Evolutionary conservation across 1,140 invertebrate species (phyloP).

Genomic region (Drosophila oshimai): DNA sequence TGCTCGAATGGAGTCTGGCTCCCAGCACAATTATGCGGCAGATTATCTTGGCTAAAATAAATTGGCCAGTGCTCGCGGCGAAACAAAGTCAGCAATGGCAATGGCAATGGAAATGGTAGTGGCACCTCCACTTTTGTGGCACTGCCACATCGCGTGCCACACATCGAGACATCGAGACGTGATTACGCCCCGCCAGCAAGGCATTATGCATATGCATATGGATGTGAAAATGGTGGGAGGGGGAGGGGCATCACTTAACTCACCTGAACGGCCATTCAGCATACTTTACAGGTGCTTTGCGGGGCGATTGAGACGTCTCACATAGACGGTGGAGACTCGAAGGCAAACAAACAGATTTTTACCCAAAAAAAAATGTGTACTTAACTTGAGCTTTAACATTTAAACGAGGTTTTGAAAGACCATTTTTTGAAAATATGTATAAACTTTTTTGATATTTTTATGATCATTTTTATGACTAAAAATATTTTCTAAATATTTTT

Average conservation of each 20-base stretch:
- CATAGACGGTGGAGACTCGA: constrained; percentile 6
- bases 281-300: constrained; percentile 36
- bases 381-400: background rate
- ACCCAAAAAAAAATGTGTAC: background rate
- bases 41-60: constrained; percentile 57
- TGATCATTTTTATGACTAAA: no score
- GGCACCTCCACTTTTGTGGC: background rate
- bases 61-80: constrained; percentile 24
- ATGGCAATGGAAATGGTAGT: no score
- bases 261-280: constrained; percentile 33
- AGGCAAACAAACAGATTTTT: background rate
- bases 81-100: constrained; percentile 30
- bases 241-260: constrained; percentile 16
- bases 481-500: no score
- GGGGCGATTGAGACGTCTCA: constrained; percentile 28
- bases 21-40: constrained; percentile 51
- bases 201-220: constrained; percentile 30
- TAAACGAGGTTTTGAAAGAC: background rate
- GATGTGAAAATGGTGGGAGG: no score
- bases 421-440: no score
- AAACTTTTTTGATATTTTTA: no score
- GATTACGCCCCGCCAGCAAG: constrained; percentile 31
- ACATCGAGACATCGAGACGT: constrained; percentile 32
- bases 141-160: constrained; percentile 43
- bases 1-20: constrained; percentile 18